Percentiles rank a stretch among this genome's conserved stretches.
phyloP scores from a whole-genome alignment of 30 jellyfish, hydroid and myxozoan species.

The Sanderia malayensis region DNA sequence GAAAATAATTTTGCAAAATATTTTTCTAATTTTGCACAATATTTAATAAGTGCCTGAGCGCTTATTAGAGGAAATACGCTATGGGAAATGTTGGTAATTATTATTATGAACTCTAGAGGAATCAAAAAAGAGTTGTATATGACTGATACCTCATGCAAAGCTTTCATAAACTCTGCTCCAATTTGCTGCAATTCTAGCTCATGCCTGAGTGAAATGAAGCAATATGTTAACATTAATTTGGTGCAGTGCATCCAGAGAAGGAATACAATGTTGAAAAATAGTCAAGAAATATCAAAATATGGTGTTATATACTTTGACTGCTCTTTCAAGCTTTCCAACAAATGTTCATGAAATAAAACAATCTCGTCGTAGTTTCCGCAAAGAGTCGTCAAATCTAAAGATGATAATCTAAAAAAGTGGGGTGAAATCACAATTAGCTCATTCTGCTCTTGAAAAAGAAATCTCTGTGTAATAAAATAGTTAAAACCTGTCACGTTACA shows the following conservation, averaged over 20 bases:
- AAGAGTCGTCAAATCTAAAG: conserved; percentile 55
- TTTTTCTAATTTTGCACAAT: too few relatives aligned
- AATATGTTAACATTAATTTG: too few relatives aligned
- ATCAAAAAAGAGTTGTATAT: too few relatives aligned
- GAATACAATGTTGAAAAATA: too few relatives aligned
- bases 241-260: neutral
- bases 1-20: too few relatives aligned
- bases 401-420: conserved; percentile 44
- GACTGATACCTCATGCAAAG: conserved; percentile 60
- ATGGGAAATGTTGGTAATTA: too few relatives aligned
- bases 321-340: conserved; percentile 52
- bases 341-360: conserved; percentile 63
- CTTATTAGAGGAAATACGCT: too few relatives aligned
- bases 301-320: conserved; percentile 55
- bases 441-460: too few relatives aligned
- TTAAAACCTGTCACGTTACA: neutral
- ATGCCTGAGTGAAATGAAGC: conserved; percentile 35
- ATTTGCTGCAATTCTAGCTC: conserved; percentile 66
- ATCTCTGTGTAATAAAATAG: too few relatives aligned
- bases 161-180: conserved; percentile 66
- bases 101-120: too few relatives aligned
- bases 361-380: conserved; percentile 81
- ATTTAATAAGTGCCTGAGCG: too few relatives aligned
- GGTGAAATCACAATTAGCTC: too few relatives aligned
- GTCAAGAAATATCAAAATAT: neutral